Percentiles rank a stretch among this genome's conserved stretches.
Evolutionary conservation across 2,797 vertebrate genomes (phyloP).

Genomic region (Chloroceryle inda): DNA sequence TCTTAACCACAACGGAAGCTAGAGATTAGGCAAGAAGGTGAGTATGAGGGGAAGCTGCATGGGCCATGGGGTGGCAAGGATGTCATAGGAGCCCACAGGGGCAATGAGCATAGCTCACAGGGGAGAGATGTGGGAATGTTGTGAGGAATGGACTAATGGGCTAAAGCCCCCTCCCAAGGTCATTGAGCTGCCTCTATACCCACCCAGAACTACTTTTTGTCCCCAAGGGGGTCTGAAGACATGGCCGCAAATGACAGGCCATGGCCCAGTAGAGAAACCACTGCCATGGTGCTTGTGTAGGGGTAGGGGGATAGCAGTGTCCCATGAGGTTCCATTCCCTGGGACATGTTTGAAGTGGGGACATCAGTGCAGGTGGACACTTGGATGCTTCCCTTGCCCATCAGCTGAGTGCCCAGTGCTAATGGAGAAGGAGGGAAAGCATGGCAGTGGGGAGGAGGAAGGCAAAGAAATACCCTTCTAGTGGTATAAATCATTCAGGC

Average conservation of each 20-base stretch:
- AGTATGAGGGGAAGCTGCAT: rapidly evolving
- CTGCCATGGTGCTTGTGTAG: rapidly evolving
- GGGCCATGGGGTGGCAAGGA: rapidly evolving
- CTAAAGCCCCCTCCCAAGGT: neutral
- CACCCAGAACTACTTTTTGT: neutral
- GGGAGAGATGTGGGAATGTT: rapidly evolving
- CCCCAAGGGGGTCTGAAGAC: neutral
- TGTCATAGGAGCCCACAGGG: neutral
- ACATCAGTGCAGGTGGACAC: rapidly evolving
- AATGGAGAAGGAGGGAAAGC: neutral
- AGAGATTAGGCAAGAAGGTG: neutral
- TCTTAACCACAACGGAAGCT: neutral
- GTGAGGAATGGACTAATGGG: neutral
- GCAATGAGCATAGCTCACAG: neutral
- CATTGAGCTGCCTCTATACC: rapidly evolving
- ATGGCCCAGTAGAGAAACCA: neutral
- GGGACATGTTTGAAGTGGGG: neutral
- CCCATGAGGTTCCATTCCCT: neutral
- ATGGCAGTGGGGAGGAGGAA: neutral
- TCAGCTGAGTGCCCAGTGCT: neutral
- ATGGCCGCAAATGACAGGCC: neutral
- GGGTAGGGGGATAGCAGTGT: neutral
- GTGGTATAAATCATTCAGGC: neutral
- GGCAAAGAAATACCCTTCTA: neutral
- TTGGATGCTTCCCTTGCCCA: neutral